These are phyloP conservation scores for Rutpela maculata DNA, from an alignment of 2,888 invertebrate species.

Conservation along the genomic window DNA sequence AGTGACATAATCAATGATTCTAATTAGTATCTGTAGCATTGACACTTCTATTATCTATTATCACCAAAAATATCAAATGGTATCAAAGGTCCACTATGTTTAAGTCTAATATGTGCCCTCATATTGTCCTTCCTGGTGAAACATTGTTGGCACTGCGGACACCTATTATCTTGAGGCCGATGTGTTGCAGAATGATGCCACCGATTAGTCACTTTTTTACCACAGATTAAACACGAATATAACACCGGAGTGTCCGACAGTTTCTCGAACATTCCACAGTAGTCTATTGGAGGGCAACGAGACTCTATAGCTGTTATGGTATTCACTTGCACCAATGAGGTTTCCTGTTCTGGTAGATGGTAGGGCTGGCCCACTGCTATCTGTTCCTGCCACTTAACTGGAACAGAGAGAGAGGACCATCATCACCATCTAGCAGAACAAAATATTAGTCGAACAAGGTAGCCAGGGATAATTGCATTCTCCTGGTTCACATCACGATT, in stretches of 20 bases:
- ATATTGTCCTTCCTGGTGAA: conserved; percentile 82
- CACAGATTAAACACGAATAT: conserved; percentile 79
- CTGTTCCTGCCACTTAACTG: conserved; percentile 69
- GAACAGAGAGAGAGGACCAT: conserved; percentile 69
- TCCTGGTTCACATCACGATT: background rate
- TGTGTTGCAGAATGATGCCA: conserved; percentile 83
- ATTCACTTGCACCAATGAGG: conserved; percentile 22
- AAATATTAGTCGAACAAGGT: background rate
- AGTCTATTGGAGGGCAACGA: conserved; percentile 62
- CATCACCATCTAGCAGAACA: conserved; percentile 51
- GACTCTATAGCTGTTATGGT: conserved; percentile 27
- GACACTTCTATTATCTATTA: background rate
- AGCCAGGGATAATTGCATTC: background rate
- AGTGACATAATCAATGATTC: background rate
- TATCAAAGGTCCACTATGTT: conserved; percentile 72
- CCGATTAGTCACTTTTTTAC: conserved; percentile 81
- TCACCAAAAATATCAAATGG: conserved; percentile 33
- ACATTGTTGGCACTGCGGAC: conserved; percentile 74
- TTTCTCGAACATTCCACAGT: conserved; percentile 68
- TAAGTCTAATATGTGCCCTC: conserved; percentile 81
- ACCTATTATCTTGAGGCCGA: conserved; percentile 79
- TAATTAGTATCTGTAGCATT: background rate
- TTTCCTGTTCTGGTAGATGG: conserved; percentile 38
- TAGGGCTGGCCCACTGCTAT: conserved; percentile 43
- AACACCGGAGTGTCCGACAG: conserved; percentile 69